Conservation (phyloP, 2,113 vertebrate genomes). For the Uria lomvia region DNA sequence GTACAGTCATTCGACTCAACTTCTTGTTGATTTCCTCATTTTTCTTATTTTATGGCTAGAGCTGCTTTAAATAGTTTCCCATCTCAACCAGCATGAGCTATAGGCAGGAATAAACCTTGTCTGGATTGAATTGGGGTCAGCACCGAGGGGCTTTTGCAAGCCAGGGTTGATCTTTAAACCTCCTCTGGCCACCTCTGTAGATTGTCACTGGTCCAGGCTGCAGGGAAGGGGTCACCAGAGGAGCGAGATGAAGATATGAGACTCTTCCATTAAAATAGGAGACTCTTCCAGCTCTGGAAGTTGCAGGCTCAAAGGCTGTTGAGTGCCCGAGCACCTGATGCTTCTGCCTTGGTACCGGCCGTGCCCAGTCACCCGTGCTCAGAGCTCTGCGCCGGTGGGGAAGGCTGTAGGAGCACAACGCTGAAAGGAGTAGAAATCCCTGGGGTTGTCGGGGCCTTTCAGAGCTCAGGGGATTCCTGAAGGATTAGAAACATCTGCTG, state of each 20-base stretch:
- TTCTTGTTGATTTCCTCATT: not conserved
- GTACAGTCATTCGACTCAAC: not conserved
- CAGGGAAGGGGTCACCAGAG: not conserved
- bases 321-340: not conserved
- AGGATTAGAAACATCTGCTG: not conserved
- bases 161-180: not conserved
- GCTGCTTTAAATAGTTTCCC: not conserved
- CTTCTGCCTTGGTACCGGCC: rapidly evolving
- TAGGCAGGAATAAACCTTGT: not conserved
- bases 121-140: not conserved
- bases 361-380: not conserved
- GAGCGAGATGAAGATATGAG: rapidly evolving
- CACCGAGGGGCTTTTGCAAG: not conserved
- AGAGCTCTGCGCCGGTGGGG: rapidly evolving
- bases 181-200: not conserved
- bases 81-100: not conserved
- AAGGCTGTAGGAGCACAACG: rapidly evolving
- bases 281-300: not conserved
- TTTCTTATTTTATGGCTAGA: not conserved
- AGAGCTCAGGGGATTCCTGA: not conserved
- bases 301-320: not conserved
- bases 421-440: not conserved
- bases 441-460: not conserved
- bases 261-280: not conserved
- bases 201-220: not conserved